Base-by-base conservation (phyloP, 2,113 vertebrate species). In the Xyliphius kryptos region DNA sequence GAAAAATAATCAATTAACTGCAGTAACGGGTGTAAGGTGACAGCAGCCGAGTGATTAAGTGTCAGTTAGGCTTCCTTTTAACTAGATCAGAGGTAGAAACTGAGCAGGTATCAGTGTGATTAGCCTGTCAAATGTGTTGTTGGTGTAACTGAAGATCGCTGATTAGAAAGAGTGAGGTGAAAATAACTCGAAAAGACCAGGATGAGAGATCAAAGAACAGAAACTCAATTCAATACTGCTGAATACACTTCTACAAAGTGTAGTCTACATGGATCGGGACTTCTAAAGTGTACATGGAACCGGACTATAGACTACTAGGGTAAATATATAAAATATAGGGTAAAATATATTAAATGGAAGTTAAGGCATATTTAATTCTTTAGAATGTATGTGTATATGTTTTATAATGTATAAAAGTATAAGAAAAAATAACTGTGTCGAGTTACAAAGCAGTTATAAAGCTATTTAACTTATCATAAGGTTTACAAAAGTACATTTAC, bases 141-240 rank as follows among this genome's bases (percentile, higher is more conserved):
- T 75, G 63, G 66, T 74, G 77, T 79, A 79, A 82, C 78, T 49
- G 32, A 48, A 65, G 57, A 55, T 66, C 17, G 57, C 16, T 47
- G 46, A 63, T 57, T 63, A n/a, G 20, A 59, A 51, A 67, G 75
- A 80, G 72, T 69, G 73, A 14, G 48, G 22, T 15, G 72, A 76
- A 82, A 82, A 81, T 73, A 72, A 79, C 77, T 59, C 41, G 57
- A 66, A 67, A 78, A 69, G 70, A 73, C 19, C 79, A 76, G 41
- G 44, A 68, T 74, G 75, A 20, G 36, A 72, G 73, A 77, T 86
- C 76, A 82, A 83, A 83, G 72, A 41, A 15, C 15, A 14, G 56
- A 61, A 61, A 56, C 60, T 72, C 67, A 74, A 61, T 57, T 60
- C 61, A 66, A 19, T 13, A 40, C 13, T 17, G 36, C 46, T 56